Base-by-base conservation (phyloP, 2,888 invertebrate species). In the Augochlorella aurata region DNA sequence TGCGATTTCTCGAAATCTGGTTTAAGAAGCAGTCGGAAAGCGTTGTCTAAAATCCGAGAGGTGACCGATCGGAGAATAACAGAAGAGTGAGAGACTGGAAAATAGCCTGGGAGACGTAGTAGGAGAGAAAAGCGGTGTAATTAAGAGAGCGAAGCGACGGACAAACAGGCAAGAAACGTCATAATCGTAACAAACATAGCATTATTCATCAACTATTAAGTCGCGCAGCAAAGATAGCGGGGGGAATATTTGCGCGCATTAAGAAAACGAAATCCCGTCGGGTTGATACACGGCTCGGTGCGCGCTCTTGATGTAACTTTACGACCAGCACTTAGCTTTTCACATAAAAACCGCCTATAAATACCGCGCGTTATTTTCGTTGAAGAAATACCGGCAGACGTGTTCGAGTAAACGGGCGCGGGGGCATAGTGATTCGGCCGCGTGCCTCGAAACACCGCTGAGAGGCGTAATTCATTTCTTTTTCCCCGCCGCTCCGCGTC, bases 321-420 rank as follows among this genome's bases (percentile, higher is more conserved):
- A 90, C 81, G 87, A 82, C 83, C 80, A 86, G 84, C 90, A 90
- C 88, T 90, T 87, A 84, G 87, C 78, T 83, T 89, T 87, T 81
- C 87, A 77, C 89, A 85, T 89, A 90, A 88, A 90, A 90, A 89
- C 83, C 80, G 74, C 79, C 89, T 90, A 90, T 89, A 90, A 90
- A 90, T 90, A 90, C 78, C 74, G 69, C 47, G 83, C 83, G 89
- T 87, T 90, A 90, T 90, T 90, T 90, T 90, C 85, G 87, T 83
- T 81, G 54, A 81, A 80, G 76, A 88, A 88, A 85, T 87, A 85
- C 87, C 84, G 85, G 77, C 72, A 66, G 84, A 71, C 85, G 74
- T 63, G 72, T 78, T 65, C 77, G 69, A 69, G 74, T 79, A 77
- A 87, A 70, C 72, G 74, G 65, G 44, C 24, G 67, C 71, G 54